These are phyloP conservation scores for Hirudo medicinalis DNA, from an alignment of 1,140 invertebrate genomes.

Conservation along the genomic window DNA sequence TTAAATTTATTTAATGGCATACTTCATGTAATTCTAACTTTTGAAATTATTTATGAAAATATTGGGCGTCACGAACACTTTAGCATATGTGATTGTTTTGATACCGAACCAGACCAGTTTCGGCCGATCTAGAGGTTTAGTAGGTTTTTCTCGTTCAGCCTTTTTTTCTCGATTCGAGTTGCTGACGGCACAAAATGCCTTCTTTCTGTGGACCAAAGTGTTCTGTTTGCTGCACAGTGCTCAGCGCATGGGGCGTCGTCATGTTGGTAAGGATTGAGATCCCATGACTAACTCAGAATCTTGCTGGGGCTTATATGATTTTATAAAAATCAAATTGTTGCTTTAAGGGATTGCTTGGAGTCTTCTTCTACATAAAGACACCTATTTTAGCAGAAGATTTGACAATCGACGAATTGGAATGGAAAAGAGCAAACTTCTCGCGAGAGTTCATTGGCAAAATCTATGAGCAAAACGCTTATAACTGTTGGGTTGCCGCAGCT, in stretches of 20 bases:
- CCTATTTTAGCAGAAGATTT: slow-evolving; percentile 20
- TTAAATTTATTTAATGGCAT: no score
- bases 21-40: no score
- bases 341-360: slow-evolving; percentile 18
- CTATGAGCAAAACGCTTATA: slow-evolving; percentile 18
- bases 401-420: slow-evolving; percentile 9
- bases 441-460: slow-evolving; percentile 10
- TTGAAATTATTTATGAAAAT: no score
- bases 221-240: slow-evolving; percentile 16
- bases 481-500: slow-evolving; percentile 22
- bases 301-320: background rate
- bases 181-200: background rate
- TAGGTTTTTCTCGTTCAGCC: background rate
- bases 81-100: background rate
- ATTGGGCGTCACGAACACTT: background rate
- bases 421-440: slow-evolving; percentile 1
- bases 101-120: slow-evolving; percentile 1
- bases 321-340: background rate
- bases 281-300: background rate
- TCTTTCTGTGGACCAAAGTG: slow-evolving; percentile 18
- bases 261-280: slow-evolving; percentile 5
- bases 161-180: background rate
- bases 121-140: background rate
- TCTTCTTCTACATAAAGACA: slow-evolving; percentile 13
- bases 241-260: slow-evolving; percentile 20